Conservation (phyloP, 2,113 vertebrate genomes). For the Phalacrocorax carbo region DNA sequence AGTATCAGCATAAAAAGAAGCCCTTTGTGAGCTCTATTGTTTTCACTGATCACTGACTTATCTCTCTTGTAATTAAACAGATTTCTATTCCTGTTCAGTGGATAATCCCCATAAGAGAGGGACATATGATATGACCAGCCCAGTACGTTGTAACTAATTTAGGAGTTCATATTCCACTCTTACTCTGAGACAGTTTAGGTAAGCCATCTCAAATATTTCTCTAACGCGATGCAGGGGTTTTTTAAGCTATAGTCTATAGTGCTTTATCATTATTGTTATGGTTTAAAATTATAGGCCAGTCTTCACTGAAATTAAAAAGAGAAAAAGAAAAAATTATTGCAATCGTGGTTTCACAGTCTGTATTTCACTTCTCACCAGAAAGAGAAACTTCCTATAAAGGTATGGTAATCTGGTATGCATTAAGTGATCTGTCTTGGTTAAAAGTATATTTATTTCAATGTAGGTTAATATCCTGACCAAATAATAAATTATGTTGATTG, state of each 20-base stretch:
- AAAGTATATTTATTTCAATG: constrained; percentile 65
- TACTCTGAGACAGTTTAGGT: not conserved
- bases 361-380: not conserved
- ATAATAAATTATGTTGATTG: constrained; percentile 56
- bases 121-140: not conserved
- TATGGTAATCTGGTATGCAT: not conserved
- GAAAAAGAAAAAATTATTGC: not conserved
- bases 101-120: not conserved
- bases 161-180: not conserved
- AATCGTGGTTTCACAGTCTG: not conserved
- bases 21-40: not conserved
- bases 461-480: constrained; percentile 21
- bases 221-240: not conserved
- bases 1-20: not conserved
- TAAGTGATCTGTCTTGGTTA: constrained; percentile 8
- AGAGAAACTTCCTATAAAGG: not conserved
- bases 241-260: not conserved
- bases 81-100: not conserved
- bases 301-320: constrained; percentile 21
- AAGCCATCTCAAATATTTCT: not conserved
- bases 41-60: not conserved
- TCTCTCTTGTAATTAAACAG: not conserved
- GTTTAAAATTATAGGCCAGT: constrained; percentile 27
- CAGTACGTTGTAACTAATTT: not conserved
- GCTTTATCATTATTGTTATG: not conserved